A percentile compares a stretch with the other conserved stretches of the same genome.
These are phyloP conservation scores for Lycaena phlaeas DNA, from an alignment of 2,888 invertebrate genomes.

Conservation along the genomic window DNA sequence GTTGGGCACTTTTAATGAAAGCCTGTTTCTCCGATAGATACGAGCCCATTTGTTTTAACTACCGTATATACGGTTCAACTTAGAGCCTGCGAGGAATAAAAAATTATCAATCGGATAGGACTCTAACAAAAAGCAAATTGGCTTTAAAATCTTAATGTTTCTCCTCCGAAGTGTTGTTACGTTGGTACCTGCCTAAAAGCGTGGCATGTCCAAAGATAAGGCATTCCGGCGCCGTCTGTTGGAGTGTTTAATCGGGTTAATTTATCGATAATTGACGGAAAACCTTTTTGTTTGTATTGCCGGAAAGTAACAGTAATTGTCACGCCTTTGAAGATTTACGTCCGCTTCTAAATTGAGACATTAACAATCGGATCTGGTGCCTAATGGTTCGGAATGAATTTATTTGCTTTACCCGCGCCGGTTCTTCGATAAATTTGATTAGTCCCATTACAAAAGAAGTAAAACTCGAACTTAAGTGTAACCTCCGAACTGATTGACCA, in stretches of 20 bases:
- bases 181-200: conserved; percentile 67
- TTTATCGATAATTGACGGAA: conserved; percentile 74
- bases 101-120: conserved; percentile 7
- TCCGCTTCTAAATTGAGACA: conserved; percentile 72
- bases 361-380: conserved; percentile 71
- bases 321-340: conserved; percentile 74
- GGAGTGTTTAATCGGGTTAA: conserved; percentile 70
- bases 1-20: conserved; percentile 50
- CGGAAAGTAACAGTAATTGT: conserved; percentile 73
- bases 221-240: conserved; percentile 63
- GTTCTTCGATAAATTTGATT: conserved; percentile 50
- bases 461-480: conserved; percentile 36
- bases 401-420: conserved; percentile 64
- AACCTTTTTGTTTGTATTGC: conserved; percentile 72
- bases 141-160: conserved; percentile 55
- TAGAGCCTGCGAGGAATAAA: neutral
- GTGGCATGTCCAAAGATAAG: conserved; percentile 68
- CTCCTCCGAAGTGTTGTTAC: conserved; percentile 41
- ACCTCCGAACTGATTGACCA: conserved; percentile 20
- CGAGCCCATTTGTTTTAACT: conserved; percentile 12
- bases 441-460: conserved; percentile 28
- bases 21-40: conserved; percentile 31
- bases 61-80: conserved; percentile 8
- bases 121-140: conserved; percentile 58
- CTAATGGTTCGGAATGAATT: conserved; percentile 72